These are phyloP conservation scores for Castor canadensis DNA, from an alignment of 2,113 vertebrate genomes.

Conservation along the genomic window DNA sequence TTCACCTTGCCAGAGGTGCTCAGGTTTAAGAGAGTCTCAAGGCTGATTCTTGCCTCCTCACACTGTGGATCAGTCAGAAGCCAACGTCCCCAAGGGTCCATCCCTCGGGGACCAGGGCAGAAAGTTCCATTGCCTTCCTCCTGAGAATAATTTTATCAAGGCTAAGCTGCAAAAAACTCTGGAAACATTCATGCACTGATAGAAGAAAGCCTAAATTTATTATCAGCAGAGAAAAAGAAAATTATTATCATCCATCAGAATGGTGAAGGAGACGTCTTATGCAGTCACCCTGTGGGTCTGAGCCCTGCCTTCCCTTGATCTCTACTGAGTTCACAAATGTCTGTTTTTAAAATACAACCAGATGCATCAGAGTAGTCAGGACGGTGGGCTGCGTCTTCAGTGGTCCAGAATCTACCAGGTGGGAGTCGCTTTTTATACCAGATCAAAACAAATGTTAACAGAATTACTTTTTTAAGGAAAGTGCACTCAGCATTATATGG, in stretches of 20 bases:
- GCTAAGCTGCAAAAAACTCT: conserved; percentile 29
- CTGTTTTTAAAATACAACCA: neutral
- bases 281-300: neutral
- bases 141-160: conserved; percentile 37
- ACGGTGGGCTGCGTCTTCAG: neutral
- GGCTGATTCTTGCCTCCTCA: neutral
- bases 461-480: conserved; percentile 32
- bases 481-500: neutral
- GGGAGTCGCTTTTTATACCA: neutral
- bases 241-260: conserved; percentile 67
- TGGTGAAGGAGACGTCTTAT: neutral
- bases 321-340: neutral
- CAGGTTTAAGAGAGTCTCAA: neutral
- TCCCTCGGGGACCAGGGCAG: neutral
- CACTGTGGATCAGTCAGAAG: neutral
- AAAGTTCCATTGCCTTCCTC: neutral
- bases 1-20: neutral
- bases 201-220: conserved; percentile 63
- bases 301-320: neutral
- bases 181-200: neutral
- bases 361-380: neutral
- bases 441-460: conserved; percentile 28
- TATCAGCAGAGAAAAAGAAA: conserved; percentile 58
- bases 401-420: neutral
- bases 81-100: neutral